Percentiles rank a stretch among this genome's conserved stretches.
phyloP scores from a whole-genome alignment of 2,888 invertebrate species.

The Sinopyrophorus schimmeli region DNA sequence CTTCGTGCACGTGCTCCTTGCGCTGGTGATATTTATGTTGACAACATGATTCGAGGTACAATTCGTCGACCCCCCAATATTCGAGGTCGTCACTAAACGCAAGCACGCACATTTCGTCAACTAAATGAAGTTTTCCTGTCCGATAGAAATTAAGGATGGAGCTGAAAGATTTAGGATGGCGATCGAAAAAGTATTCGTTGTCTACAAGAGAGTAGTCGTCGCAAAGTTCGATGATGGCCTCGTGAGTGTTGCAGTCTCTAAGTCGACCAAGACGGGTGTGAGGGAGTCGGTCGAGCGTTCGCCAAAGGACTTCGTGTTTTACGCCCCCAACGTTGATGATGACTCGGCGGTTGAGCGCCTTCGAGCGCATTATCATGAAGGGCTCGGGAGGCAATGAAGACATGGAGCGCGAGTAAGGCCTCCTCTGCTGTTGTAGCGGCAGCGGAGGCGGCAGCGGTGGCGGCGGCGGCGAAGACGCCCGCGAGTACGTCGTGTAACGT shows the following conservation, averaged over 20 bases:
- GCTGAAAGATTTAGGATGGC: constrained; percentile 97
- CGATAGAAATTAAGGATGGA: constrained; percentile 97
- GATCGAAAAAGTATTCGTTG: constrained; percentile 99
- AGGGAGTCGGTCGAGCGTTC: constrained; percentile 93
- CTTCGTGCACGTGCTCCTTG: constrained; percentile 97
- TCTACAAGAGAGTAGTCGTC: constrained; percentile 96
- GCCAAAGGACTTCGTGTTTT: constrained; percentile 73
- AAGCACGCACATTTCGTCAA: constrained; percentile 98
- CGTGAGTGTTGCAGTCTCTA: constrained; percentile 94
- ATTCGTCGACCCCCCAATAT: constrained; percentile 98
- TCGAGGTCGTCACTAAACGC: constrained; percentile 98
- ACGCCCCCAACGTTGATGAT: constrained; percentile 89
- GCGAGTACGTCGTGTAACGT: constrained; percentile 60
- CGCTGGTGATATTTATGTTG: constrained; percentile 98
- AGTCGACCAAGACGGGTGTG: constrained; percentile 93
- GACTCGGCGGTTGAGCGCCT: constrained; percentile 82
- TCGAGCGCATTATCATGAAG: constrained; percentile 94
- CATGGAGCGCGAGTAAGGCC: constrained; percentile 72
- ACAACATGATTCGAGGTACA: constrained; percentile 96
- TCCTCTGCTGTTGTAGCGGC: constrained; percentile 67
- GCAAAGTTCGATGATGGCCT: constrained; percentile 91
- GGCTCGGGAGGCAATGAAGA: constrained; percentile 93
- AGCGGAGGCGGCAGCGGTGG: constrained; percentile 56
- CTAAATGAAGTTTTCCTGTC: constrained; percentile 95
- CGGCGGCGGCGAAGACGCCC: constrained; percentile 54